phyloP scores from a whole-genome alignment of 2,113 vertebrate genomes.

The Phalacrocorax carbo region DNA sequence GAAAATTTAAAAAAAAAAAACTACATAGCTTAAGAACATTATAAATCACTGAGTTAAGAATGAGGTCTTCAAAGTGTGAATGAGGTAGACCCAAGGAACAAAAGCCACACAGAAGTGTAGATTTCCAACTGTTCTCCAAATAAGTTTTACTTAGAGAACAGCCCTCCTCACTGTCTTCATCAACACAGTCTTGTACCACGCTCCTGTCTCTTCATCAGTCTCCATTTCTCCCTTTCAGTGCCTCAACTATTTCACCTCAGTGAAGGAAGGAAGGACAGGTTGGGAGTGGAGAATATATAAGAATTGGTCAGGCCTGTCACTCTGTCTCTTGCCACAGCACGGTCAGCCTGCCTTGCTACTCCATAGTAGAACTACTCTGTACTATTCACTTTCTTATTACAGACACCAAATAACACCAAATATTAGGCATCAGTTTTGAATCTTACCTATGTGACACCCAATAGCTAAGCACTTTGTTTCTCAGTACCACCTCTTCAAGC shows the following conservation, averaged over 20 bases:
- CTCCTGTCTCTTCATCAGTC: neutral
- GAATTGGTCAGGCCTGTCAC: neutral
- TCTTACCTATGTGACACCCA: neutral
- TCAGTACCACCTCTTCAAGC: neutral
- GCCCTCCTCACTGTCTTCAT: neutral
- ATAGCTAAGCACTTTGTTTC: neutral
- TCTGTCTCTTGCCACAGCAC: neutral
- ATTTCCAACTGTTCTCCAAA: neutral
- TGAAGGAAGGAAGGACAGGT: neutral
- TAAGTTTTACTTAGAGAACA: neutral
- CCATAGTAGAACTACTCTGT: neutral
- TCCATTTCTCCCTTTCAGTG: neutral
- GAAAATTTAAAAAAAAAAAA: neutral
- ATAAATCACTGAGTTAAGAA: neutral
- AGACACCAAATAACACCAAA: neutral
- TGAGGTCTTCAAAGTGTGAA: neutral
- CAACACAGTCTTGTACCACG: neutral
- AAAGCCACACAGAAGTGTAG: fast-evolving
- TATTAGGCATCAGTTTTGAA: neutral
- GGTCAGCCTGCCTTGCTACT: neutral
- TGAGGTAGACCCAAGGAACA: neutral
- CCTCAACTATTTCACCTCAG: neutral
- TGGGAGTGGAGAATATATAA: neutral
- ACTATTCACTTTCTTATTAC: neutral
- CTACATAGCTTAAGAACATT: neutral